Conservation (phyloP, 2,888 invertebrate species). For the Drosophila percnosoma region DNA sequence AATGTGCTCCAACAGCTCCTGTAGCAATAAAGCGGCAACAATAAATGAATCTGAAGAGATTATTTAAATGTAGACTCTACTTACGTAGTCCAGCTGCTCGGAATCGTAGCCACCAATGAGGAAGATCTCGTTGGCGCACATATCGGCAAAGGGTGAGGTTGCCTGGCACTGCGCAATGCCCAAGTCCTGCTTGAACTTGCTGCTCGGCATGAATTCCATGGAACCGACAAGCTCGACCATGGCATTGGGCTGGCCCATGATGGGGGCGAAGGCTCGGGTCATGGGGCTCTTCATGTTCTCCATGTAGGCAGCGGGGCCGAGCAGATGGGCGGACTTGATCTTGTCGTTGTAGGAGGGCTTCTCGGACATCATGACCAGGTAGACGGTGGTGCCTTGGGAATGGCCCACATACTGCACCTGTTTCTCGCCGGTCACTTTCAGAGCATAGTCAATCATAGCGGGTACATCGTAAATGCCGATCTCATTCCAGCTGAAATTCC, state of each 20-base stretch:
- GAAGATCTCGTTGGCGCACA: conserved; percentile 89
- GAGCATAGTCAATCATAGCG: conserved; percentile 91
- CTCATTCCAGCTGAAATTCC: conserved; percentile 92
- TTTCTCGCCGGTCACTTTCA: conserved; percentile 60
- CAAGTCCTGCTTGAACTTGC: conserved; percentile 79
- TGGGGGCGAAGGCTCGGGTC: conserved; percentile 70
- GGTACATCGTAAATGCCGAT: conserved; percentile 95
- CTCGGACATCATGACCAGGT: conserved; percentile 86
- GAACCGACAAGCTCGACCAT: conserved; percentile 75
- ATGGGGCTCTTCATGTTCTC: conserved; percentile 84
- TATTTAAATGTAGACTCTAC: conserved; percentile 8
- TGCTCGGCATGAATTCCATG: conserved; percentile 78
- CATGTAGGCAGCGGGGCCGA: conserved; percentile 86
- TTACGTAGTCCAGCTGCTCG: conserved; percentile 85
- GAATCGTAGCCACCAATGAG: conserved; percentile 86
- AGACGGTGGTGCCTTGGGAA: conserved; percentile 94
- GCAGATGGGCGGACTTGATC: conserved; percentile 78
- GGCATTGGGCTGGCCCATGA: conserved; percentile 75
- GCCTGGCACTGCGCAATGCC: conserved; percentile 85
- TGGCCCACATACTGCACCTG: conserved; percentile 91
- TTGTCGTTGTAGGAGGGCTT: conserved; percentile 63
- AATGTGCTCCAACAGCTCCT: conserved; percentile 74
- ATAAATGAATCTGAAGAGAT: too few species aligned
- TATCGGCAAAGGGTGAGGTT: conserved; percentile 66
- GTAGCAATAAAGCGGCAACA: background rate